Conservation (phyloP, 2,797 vertebrate species). For the Amblyopsis hoosieri region DNA sequence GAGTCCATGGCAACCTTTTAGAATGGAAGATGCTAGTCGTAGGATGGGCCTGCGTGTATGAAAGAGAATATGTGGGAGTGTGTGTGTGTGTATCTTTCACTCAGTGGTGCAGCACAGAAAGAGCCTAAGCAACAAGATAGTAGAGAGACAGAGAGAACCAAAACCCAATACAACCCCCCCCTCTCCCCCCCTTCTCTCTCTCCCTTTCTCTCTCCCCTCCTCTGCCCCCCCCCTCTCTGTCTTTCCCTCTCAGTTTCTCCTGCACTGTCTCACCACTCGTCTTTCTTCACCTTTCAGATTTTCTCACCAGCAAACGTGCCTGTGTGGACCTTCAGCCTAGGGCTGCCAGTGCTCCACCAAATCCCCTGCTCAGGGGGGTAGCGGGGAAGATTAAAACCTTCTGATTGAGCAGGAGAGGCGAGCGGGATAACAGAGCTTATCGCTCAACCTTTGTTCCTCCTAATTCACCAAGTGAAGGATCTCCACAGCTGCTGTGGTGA, state of each 20-base stretch:
- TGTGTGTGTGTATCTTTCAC: slow-evolving; percentile 26
- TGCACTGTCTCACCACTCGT: slow-evolving; percentile 62
- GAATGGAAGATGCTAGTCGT: slow-evolving; percentile 47
- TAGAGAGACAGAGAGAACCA: slow-evolving; percentile 40
- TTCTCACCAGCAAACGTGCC: slow-evolving; percentile 53
- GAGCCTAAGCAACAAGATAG: slow-evolving; percentile 47
- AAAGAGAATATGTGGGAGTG: slow-evolving; percentile 11
- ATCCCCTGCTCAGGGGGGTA: slow-evolving; percentile 64
- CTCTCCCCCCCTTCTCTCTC: slow-evolving; percentile 38
- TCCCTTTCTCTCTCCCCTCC: slow-evolving; percentile 8
- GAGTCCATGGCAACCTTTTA: slow-evolving; percentile 61
- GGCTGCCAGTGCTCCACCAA: slow-evolving; percentile 64
- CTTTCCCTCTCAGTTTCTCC: slow-evolving; percentile 16
- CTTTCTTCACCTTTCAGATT: slow-evolving; percentile 77
- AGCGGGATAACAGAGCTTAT: slow-evolving; percentile 55
- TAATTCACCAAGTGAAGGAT: slow-evolving; percentile 60
- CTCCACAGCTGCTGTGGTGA: slow-evolving; percentile 53
- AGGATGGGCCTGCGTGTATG: slow-evolving; percentile 20
- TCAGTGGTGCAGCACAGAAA: slow-evolving; percentile 45
- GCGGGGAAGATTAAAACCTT: slow-evolving; percentile 66
- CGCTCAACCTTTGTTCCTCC: slow-evolving; percentile 68
- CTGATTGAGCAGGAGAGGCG: slow-evolving; percentile 69
- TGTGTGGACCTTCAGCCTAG: slow-evolving; percentile 62
- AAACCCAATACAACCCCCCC: slow-evolving; percentile 56
- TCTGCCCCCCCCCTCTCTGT: background rate